These are phyloP conservation scores for Malthinus seriepunctatus DNA, from an alignment of 2,888 invertebrate genomes.

Conservation along the genomic window DNA sequence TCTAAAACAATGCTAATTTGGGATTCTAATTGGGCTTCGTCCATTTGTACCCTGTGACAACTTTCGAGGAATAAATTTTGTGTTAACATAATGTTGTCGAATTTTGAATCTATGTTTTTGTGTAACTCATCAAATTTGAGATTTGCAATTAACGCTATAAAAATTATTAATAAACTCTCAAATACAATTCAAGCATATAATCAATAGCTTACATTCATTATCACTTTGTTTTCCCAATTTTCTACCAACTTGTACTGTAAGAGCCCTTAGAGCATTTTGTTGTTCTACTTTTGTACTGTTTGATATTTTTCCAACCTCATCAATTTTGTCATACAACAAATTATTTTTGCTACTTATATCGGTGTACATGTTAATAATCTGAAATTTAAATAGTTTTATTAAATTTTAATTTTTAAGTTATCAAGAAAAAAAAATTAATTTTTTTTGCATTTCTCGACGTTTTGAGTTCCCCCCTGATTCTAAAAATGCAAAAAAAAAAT, in stretches of 20 bases:
- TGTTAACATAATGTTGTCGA: slow-evolving; percentile 63
- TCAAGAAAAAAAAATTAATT: neutral
- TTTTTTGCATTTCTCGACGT: too few relatives aligned
- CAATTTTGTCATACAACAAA: slow-evolving; percentile 48
- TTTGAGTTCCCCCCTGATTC: too few relatives aligned
- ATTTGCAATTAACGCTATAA: slow-evolving; percentile 22
- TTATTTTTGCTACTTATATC: slow-evolving; percentile 64
- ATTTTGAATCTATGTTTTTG: slow-evolving; percentile 53
- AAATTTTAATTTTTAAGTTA: too few relatives aligned
- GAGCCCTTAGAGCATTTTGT: slow-evolving; percentile 46
- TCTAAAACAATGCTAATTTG: slow-evolving; percentile 66
- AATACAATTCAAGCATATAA: too few relatives aligned
- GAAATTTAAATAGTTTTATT: slow-evolving; percentile 29
- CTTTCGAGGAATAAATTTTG: slow-evolving; percentile 69
- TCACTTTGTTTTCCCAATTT: slow-evolving; percentile 34
- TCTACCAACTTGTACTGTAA: slow-evolving; percentile 46
- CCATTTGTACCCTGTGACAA: slow-evolving; percentile 67
- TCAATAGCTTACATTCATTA: slow-evolving; percentile 35
- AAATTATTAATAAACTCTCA: neutral
- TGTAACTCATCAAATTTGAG: slow-evolving; percentile 39
- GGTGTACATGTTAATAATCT: slow-evolving; percentile 67
- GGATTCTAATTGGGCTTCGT: slow-evolving; percentile 63
- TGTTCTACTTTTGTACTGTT: slow-evolving; percentile 45
- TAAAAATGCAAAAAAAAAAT: too few relatives aligned
- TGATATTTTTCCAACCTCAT: slow-evolving; percentile 34